These are phyloP conservation scores for Apodemus sylvaticus DNA, from an alignment of 2,113 vertebrate species.

Conservation along the genomic window DNA sequence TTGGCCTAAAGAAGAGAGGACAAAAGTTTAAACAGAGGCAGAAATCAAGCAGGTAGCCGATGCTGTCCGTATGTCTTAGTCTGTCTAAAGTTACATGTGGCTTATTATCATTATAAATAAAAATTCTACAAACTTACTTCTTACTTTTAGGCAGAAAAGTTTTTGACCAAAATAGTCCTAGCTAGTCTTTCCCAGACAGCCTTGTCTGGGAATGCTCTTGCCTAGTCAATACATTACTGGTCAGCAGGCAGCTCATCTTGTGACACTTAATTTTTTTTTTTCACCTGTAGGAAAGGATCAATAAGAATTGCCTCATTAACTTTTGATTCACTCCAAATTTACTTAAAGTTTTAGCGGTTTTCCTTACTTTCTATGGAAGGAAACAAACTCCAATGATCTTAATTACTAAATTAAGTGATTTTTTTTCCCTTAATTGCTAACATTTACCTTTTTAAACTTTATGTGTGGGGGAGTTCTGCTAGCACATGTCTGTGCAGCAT, in stretches of 20 bases:
- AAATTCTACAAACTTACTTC: constrained; percentile 75
- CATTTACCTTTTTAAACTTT: not conserved
- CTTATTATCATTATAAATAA: constrained; percentile 61
- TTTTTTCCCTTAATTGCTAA: constrained; percentile 16
- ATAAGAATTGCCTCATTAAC: constrained; percentile 72
- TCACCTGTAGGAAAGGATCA: constrained; percentile 75
- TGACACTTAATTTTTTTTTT: constrained; percentile 57
- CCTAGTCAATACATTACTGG: constrained; percentile 74
- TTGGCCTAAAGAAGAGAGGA: constrained; percentile 90
- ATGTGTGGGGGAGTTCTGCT: not conserved
- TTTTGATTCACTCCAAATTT: constrained; percentile 56
- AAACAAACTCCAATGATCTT: not conserved
- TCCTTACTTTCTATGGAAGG: constrained; percentile 57
- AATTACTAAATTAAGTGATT: constrained; percentile 56
- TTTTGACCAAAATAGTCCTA: constrained; percentile 73
- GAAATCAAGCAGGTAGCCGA: not conserved
- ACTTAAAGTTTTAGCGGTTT: constrained; percentile 45
- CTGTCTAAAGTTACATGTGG: constrained; percentile 28
- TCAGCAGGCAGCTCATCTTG: constrained; percentile 60
- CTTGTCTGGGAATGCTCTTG: constrained; percentile 68
- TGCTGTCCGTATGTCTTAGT: constrained; percentile 1
- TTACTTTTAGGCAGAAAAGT: constrained; percentile 74
- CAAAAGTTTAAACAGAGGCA: constrained; percentile 31
- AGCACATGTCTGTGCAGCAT: not conserved
- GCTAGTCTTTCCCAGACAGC: constrained; percentile 72